Evolutionary conservation across 2,888 invertebrate species (phyloP).

Genomic region (Stegana nigrithorax): DNA sequence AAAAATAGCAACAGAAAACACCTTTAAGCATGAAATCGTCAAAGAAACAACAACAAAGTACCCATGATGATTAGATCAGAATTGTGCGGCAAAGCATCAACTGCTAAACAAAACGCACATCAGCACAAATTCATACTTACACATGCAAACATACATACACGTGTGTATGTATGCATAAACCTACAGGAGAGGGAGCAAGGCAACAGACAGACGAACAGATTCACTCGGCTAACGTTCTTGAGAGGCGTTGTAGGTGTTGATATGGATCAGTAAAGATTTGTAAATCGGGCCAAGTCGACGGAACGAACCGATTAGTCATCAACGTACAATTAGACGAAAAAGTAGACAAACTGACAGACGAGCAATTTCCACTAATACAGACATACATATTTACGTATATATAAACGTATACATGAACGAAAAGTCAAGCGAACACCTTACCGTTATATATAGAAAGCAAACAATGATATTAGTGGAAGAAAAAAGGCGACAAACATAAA

Average conservation of each 20-base stretch:
- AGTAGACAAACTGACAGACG: neutral
- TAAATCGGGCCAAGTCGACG: conserved; percentile 51
- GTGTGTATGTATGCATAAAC: conserved; percentile 31
- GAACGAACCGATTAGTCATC: conserved; percentile 43
- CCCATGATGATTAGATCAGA: conserved; percentile 9
- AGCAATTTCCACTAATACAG: too few relatives aligned
- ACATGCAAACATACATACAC: conserved; percentile 26
- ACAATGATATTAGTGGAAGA: too few relatives aligned
- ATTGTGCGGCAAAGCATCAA: neutral
- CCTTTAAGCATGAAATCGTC: conserved; percentile 12
- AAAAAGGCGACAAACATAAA: conserved; percentile 38
- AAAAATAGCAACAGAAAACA: neutral
- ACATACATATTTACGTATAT: too few relatives aligned
- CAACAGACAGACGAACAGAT: conserved; percentile 17
- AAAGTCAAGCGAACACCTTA: too few relatives aligned
- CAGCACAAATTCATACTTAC: too few relatives aligned
- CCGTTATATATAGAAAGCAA: too few relatives aligned
- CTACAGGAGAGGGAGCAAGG: too few relatives aligned
- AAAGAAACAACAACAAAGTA: neutral
- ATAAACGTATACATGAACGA: too few relatives aligned
- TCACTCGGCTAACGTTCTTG: too few relatives aligned
- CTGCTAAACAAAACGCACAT: conserved; percentile 25
- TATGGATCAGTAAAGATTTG: conserved; percentile 46
- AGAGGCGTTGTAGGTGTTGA: conserved; percentile 28
- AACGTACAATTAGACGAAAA: neutral